These are phyloP conservation scores for Leptopilina boulardi DNA, from an alignment of 1,140 invertebrate genomes.

Conservation along the genomic window DNA sequence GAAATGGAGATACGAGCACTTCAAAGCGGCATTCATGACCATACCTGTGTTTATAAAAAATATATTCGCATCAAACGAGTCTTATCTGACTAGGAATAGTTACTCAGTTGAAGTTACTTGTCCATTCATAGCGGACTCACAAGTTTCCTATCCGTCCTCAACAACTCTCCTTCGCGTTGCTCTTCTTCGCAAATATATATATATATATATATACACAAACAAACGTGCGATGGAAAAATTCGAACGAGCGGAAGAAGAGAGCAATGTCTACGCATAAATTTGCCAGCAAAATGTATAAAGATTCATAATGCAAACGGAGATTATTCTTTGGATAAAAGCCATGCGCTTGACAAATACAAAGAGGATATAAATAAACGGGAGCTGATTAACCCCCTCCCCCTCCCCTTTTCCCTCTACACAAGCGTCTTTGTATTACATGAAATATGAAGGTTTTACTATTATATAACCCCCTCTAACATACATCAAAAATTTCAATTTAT, in stretches of 20 bases:
- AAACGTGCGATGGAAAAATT: constrained; percentile 29
- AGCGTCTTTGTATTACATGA: constrained; percentile 3
- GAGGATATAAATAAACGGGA: constrained; percentile 28
- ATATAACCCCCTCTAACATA: not conserved
- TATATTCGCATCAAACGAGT: constrained; percentile 55
- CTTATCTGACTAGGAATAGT: constrained; percentile 57
- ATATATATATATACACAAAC: too few species aligned
- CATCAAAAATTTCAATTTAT: constrained; percentile 6
- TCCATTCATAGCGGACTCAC: constrained; percentile 49
- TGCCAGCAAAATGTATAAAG: constrained; percentile 30
- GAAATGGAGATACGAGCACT: constrained; percentile 49
- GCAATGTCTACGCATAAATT: constrained; percentile 30
- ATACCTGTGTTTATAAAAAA: constrained; percentile 53
- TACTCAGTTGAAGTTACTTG: constrained; percentile 53
- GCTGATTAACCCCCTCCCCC: constrained; percentile 31
- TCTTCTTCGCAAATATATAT: constrained; percentile 7
- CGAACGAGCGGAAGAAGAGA: constrained; percentile 27
- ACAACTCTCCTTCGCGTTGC: not conserved
- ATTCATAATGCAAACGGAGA: constrained; percentile 30
- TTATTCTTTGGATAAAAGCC: constrained; percentile 26
- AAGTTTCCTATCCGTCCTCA: constrained; percentile 25
- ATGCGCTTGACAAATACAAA: constrained; percentile 32
- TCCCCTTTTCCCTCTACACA: not conserved
- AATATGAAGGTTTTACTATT: constrained; percentile 6
- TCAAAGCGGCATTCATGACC: constrained; percentile 58